Evolutionary conservation across 2,113 vertebrate genomes (phyloP).

Genomic region (Conger conger): DNA sequence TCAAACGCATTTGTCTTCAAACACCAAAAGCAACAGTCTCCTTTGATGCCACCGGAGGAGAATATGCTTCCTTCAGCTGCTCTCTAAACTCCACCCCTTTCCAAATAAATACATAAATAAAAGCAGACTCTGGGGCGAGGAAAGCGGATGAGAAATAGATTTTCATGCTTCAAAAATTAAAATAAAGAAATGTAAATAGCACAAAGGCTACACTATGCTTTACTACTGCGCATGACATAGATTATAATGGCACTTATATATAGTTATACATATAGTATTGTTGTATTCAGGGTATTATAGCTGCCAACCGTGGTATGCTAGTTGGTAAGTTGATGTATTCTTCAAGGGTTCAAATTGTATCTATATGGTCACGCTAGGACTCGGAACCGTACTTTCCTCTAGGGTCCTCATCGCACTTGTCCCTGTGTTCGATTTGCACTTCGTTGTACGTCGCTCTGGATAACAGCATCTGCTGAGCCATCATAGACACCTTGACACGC

Average conservation of each 20-base stretch:
- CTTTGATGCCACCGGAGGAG: constrained; percentile 76
- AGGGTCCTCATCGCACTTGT: no score
- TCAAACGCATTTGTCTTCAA: constrained; percentile 70
- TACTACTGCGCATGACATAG: constrained; percentile 52
- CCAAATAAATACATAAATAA: constrained; percentile 57
- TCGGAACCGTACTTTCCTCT: no score
- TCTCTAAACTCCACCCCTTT: constrained; percentile 66
- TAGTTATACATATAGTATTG: no score
- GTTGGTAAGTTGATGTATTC: no score
- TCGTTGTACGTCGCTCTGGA: no score
- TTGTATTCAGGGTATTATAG: no score
- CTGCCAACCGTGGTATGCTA: no score
- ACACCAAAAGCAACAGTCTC: constrained; percentile 69
- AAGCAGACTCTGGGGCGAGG: background rate
- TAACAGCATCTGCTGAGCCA: constrained; percentile 1
- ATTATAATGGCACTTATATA: no score
- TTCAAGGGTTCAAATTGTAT: no score
- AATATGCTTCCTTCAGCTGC: constrained; percentile 68
- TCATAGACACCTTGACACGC: background rate
- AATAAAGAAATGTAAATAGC: constrained; percentile 70
- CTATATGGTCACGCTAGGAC: no score
- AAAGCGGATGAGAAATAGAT: constrained; percentile 3
- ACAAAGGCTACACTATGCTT: constrained; percentile 62
- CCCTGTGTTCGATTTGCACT: no score
- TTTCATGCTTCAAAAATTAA: constrained; percentile 54